These are phyloP conservation scores for Ranitomeya imitator DNA, from an alignment of 2,113 vertebrate genomes.

Conservation along the genomic window DNA sequence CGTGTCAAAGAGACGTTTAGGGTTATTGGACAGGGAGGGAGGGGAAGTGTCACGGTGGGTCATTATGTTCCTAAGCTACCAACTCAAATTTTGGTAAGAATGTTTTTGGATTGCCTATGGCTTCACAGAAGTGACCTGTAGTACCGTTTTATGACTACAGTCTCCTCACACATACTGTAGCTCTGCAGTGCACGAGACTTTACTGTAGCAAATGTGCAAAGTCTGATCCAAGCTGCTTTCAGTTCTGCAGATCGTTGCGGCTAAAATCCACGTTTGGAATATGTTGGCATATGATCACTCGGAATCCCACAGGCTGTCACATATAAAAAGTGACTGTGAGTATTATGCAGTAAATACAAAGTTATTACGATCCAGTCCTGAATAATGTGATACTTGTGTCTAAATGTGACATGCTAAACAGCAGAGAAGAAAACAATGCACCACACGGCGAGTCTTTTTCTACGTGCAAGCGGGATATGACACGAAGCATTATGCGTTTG, in stretches of 20 bases:
- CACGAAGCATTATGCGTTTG: slow-evolving; percentile 20
- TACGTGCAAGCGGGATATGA: slow-evolving; percentile 9
- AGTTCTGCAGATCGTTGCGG: background rate
- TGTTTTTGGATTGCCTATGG: too few relatives aligned
- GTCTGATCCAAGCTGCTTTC: background rate
- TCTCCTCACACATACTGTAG: background rate
- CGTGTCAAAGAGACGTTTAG: too few relatives aligned
- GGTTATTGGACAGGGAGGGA: too few relatives aligned
- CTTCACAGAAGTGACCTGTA: background rate
- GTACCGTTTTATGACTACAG: background rate
- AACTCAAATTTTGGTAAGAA: too few relatives aligned
- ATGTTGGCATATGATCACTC: background rate
- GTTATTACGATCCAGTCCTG: background rate
- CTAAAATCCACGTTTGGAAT: background rate
- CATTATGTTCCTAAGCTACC: too few relatives aligned
- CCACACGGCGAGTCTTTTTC: background rate
- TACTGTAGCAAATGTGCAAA: background rate
- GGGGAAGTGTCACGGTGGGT: too few relatives aligned
- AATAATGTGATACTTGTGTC: slow-evolving; percentile 11
- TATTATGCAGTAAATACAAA: slow-evolving; percentile 25
- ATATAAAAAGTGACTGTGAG: background rate
- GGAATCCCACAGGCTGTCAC: slow-evolving; percentile 21
- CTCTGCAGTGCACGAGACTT: background rate
- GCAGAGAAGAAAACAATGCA: background rate
- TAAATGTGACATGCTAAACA: slow-evolving; percentile 31